Conservation (phyloP, 2,113 vertebrate species). For the Struthio camelus region DNA sequence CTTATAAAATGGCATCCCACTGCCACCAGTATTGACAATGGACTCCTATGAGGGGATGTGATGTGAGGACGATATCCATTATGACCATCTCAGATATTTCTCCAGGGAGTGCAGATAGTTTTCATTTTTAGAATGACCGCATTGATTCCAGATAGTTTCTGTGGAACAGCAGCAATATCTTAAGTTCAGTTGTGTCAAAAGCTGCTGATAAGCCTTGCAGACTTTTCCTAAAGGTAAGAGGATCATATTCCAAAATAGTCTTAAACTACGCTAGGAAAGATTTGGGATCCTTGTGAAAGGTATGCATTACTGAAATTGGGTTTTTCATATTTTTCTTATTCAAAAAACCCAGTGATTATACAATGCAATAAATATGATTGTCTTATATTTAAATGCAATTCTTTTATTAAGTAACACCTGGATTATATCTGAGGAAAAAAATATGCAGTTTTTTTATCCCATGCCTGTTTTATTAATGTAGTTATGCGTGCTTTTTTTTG, state of each 20-base stretch:
- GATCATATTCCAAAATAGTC: neutral
- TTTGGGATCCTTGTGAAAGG: neutral
- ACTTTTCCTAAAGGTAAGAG: slow-evolving; percentile 15
- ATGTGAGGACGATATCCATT: neutral
- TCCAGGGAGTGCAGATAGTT: neutral
- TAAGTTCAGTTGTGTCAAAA: neutral
- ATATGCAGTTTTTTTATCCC: neutral
- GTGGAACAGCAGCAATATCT: neutral
- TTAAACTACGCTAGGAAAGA: neutral
- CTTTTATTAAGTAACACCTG: neutral
- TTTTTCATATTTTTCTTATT: neutral
- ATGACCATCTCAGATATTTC: neutral
- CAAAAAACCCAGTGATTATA: neutral
- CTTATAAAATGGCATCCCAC: neutral
- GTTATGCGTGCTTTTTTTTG: neutral
- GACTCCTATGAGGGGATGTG: neutral
- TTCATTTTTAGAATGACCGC: neutral
- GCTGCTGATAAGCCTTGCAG: slow-evolving; percentile 20
- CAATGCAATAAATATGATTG: neutral
- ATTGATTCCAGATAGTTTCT: neutral
- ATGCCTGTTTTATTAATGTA: neutral
- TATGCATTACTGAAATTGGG: neutral
- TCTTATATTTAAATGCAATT: neutral
- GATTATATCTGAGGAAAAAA: neutral
- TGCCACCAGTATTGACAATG: neutral